phyloP scores from a whole-genome alignment of 1,140 invertebrate species.

The Solen grandis region DNA sequence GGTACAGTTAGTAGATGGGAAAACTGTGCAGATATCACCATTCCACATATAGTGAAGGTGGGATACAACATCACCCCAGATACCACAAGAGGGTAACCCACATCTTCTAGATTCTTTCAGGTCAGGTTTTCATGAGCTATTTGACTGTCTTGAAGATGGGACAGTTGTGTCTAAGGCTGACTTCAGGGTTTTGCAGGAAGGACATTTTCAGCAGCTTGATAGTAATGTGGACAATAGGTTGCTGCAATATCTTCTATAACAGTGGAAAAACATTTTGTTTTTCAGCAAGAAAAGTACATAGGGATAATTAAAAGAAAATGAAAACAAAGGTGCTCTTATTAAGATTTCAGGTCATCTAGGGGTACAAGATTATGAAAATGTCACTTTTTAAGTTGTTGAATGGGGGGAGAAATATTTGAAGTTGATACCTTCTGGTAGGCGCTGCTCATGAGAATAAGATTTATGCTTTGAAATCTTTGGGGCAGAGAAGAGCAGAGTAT shows the following conservation, averaged over 20 bases:
- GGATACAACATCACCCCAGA: conserved; percentile 24
- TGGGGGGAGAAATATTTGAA: background rate
- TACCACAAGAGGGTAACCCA: background rate
- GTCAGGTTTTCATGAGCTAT: background rate
- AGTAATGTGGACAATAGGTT: conserved; percentile 11
- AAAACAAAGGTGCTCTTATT: conserved; percentile 9
- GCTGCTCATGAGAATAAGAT: conserved; percentile 21
- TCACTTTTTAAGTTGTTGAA: conserved; percentile 20
- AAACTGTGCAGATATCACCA: background rate
- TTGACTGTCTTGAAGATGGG: conserved; percentile 10
- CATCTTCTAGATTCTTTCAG: conserved; percentile 11
- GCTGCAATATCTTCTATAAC: conserved; percentile 21
- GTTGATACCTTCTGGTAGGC: conserved; percentile 13
- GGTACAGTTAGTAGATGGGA: background rate
- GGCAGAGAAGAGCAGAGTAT: conserved; percentile 32
- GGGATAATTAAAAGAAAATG: conserved; percentile 40
- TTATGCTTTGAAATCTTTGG: conserved; percentile 17
- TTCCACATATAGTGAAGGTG: conserved; percentile 2
- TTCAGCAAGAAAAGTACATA: conserved; percentile 41
- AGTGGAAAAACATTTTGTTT: conserved; percentile 28
- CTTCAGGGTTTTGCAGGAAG: conserved; percentile 1
- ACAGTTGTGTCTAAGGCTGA: conserved; percentile 20
- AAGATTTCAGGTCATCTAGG: conserved; percentile 35
- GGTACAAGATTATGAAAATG: conserved; percentile 11
- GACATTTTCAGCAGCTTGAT: background rate